Conservation (phyloP, 2,888 invertebrate genomes). For the Teleogryllus oceanicus region DNA sequence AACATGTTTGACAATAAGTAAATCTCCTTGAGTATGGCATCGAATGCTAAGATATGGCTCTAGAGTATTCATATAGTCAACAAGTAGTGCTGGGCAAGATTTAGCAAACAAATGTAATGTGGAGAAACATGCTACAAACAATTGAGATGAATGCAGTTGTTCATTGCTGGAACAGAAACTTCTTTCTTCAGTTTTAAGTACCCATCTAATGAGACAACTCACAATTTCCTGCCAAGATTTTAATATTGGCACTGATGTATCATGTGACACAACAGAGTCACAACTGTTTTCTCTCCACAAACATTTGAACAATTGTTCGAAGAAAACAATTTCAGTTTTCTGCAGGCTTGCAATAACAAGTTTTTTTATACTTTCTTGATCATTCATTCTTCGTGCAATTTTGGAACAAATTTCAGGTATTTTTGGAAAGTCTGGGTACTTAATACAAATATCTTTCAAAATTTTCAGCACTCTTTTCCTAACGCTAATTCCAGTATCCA, state of each 20-base stretch:
- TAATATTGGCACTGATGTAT: background rate
- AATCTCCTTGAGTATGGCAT: constrained; percentile 48
- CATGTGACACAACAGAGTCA: background rate
- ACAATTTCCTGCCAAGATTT: background rate
- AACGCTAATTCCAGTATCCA: constrained; percentile 60
- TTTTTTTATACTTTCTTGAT: constrained; percentile 54
- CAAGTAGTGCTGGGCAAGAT: background rate
- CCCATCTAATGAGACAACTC: background rate
- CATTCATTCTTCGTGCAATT: constrained; percentile 58
- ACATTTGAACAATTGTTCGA: background rate
- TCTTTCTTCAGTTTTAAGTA: background rate
- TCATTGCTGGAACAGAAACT: background rate
- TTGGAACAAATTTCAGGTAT: constrained; percentile 59
- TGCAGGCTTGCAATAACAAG: background rate
- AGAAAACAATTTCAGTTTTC: background rate
- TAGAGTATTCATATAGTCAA: background rate
- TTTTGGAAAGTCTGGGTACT: constrained; percentile 54
- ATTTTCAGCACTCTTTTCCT: constrained; percentile 62
- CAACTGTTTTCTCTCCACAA: background rate
- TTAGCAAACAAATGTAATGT: background rate
- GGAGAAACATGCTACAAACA: background rate
- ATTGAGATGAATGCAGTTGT: background rate
- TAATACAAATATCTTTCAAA: constrained; percentile 57
- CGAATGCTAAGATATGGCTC: background rate
- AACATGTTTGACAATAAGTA: constrained; percentile 51